phyloP scores from a whole-genome alignment of 2,888 invertebrate genomes.

The Steinernema carpocapsae region DNA sequence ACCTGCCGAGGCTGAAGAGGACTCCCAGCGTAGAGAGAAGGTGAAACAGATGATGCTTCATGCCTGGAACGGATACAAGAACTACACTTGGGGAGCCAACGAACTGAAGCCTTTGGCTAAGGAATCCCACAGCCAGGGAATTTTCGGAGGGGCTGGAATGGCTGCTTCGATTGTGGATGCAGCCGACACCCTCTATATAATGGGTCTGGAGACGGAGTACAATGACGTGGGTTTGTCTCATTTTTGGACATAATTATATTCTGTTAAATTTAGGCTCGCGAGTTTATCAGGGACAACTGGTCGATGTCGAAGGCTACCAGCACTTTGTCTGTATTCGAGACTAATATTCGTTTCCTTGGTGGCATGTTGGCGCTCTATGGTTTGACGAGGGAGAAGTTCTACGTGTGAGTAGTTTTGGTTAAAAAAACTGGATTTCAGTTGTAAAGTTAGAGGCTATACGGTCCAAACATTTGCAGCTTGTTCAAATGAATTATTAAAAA shows the following conservation, averaged over 20 bases:
- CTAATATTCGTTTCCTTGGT: conserved; percentile 94
- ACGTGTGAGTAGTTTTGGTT: conserved; percentile 68
- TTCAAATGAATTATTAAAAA: background rate
- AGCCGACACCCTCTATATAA: conserved; percentile 92
- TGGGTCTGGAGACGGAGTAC: conserved; percentile 92
- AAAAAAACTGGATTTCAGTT: too few species aligned
- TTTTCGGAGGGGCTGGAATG: conserved; percentile 70
- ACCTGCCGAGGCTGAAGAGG: background rate
- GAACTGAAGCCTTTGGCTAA: conserved; percentile 89
- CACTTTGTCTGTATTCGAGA: conserved; percentile 95
- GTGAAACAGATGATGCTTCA: conserved; percentile 92
- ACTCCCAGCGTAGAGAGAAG: conserved; percentile 50
- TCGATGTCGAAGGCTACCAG: conserved; percentile 73
- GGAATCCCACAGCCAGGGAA: conserved; percentile 77
- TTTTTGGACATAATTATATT: too few species aligned
- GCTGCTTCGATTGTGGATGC: conserved; percentile 88
- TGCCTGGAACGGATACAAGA: conserved; percentile 94
- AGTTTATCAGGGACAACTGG: conserved; percentile 73
- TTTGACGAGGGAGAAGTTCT: conserved; percentile 82
- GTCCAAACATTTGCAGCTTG: too few species aligned
- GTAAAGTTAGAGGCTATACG: too few species aligned
- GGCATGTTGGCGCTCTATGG: conserved; percentile 90
- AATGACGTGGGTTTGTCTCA: conserved; percentile 79
- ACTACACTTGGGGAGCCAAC: conserved; percentile 98
- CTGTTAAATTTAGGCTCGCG: conserved; percentile 77